phyloP scores from a whole-genome alignment of 2,797 vertebrate genomes.

The Leptodactylus fallax region DNA sequence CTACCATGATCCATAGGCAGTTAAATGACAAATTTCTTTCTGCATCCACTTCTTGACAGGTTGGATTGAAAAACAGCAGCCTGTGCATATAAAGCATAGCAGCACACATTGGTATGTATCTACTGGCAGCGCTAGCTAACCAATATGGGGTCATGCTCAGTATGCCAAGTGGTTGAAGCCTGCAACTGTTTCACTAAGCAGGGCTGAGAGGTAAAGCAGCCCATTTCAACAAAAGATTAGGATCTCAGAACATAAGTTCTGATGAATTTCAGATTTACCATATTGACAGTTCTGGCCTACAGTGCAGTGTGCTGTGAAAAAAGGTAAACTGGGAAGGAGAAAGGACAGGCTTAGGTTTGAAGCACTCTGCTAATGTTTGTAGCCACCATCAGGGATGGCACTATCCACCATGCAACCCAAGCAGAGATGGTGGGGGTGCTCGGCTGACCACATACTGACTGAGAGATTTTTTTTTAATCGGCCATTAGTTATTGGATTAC shows the following conservation, averaged over 20 bases:
- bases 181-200: slow-evolving; percentile 4
- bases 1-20: neutral
- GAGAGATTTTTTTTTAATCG: no score
- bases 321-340: no score
- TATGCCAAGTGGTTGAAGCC: neutral
- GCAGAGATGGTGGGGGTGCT: no score
- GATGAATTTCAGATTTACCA: neutral
- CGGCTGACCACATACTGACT: no score
- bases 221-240: slow-evolving; percentile 10
- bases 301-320: neutral
- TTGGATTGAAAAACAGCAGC: slow-evolving; percentile 12
- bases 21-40: neutral
- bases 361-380: neutral
- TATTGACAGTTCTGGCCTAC: neutral
- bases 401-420: no score
- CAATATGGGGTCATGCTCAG: neutral
- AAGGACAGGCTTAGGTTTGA: neutral
- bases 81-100: neutral
- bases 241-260: neutral
- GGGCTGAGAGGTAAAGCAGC: slow-evolving; percentile 1
- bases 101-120: slow-evolving; percentile 15
- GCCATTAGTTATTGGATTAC: no score
- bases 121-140: neutral
- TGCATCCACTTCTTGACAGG: neutral
- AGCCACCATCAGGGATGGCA: no score